Evolutionary conservation across 2,113 vertebrate genomes (phyloP).

Genomic region (Psittacus erithacus): DNA sequence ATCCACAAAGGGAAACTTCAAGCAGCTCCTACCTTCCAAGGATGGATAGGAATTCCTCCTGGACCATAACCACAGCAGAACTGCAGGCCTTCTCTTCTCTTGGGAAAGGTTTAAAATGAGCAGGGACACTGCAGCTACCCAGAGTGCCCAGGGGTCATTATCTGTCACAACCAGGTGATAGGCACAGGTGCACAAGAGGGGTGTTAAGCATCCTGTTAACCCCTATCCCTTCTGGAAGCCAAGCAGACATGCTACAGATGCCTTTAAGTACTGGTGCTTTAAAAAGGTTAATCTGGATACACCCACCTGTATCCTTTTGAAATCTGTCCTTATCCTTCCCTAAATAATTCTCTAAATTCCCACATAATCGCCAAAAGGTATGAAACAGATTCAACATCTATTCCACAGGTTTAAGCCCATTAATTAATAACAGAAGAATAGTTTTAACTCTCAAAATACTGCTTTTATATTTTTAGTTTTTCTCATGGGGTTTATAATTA

Average conservation of each 20-base stretch:
- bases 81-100: background rate
- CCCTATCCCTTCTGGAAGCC: background rate
- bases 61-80: background rate
- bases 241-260: background rate
- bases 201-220: background rate
- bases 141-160: rapidly evolving
- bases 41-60: background rate
- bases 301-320: background rate
- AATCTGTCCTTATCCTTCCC: background rate
- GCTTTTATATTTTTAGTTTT: background rate
- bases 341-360: background rate
- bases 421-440: background rate
- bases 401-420: background rate
- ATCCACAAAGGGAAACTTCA: background rate
- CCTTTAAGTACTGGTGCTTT: background rate
- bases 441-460: background rate
- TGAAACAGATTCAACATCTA: background rate
- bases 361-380: background rate
- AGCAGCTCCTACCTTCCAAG: background rate
- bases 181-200: background rate
- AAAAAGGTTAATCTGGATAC: background rate
- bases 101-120: rapidly evolving
- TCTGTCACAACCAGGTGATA: background rate
- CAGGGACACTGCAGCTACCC: background rate
- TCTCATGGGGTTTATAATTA: background rate